Base-by-base conservation (phyloP, 2,113 vertebrate species). In the Arizona elegans region DNA sequence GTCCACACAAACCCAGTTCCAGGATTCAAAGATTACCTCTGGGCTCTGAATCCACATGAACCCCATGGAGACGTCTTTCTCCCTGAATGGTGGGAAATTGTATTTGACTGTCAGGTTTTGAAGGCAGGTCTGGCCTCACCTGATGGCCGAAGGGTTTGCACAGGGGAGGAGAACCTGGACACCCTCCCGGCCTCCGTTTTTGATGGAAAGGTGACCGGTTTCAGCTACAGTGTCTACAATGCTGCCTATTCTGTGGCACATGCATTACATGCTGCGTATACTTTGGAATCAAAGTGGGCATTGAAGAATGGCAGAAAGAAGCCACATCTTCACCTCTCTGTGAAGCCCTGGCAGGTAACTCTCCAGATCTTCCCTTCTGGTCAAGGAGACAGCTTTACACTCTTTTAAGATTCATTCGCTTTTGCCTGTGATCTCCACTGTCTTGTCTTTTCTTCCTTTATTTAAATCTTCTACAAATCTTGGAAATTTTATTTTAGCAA, bases 31-130 rank as follows among this genome's bases (percentile, higher is more conserved):
- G 2, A 24, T 24, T 94, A 94, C 38, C 75, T 95, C 7, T 17
- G 19, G 47, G n/a, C 58, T 53, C 13, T 93, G 5, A 92, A 88
- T 23, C 90, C 75, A n/a, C 65, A 15, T 0, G 12, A 33, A 70
- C 65, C 65, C 29, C 29, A 33, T 2, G 13, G 65, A 33, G 65
- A 75, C 0, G 5, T 75, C 13, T 75, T 75, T 33, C n/a, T 75
- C 0, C 65, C 29, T 0, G 0, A 0, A 0, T 75, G 65, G 65
- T 75, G 93, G 87, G 3, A 75, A 85, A 1, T 11, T 0, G 4
- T 7, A 3, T 92, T 93, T 29, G 0, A 85, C 0, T 95, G 93
- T 56, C 38, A 54, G 0, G 0, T 90, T 33, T 17, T 17, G 23
- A 50, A 52, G 11, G 1, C 59, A 47, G 89, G 47, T 21, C 6